Base-by-base conservation (phyloP, 2,113 vertebrate species). In the Indicator indicator region DNA sequence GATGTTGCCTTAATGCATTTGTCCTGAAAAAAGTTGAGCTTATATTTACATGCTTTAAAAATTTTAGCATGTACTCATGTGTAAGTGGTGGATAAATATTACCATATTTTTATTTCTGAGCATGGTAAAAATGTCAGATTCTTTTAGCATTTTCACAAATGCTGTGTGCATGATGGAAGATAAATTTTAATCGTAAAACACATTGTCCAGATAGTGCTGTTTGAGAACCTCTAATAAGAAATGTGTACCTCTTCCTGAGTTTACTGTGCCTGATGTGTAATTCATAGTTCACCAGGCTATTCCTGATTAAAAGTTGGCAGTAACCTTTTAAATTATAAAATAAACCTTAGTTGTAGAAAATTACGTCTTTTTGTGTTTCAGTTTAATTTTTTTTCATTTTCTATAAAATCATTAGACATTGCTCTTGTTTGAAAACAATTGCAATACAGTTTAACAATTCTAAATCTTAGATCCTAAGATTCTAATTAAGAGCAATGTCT, bases 311-410 rank as follows among this genome's bases (percentile, higher is more conserved):
- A 76, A 67, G 7, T 32, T 65, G 3, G 0, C 48, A 60, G 4
- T n/a, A 89, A 14, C 6, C 12, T 88, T 75, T 94, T 40, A 36
- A 93, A 73, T 89, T 48, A 12, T 38, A 7, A 28, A 11, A 65
- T 44, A 58, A 85, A 56, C 10, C 2, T 79, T 44, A 48, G 44
- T n/a, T 85, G 15, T 73, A 24, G 24, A 58, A 83, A 55, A 26
- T 1, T 1, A 1, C 70, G 44, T 5, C 3, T 56, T 63, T 56
- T 59, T 73, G 0, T 0, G 8, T 48, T 40, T 33, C 23, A 3
- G 28, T 38, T 4, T 9, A 9, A 9, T 48, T 55, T 80, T 27
- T 52, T 50, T 38, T 5, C 13, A 4, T 44, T 77, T 42, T 11
- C 6, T 15, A 14, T 68, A 28, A 77, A 38, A 36, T 30, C 1